These are phyloP conservation scores for Chunga burmeisteri DNA, from an alignment of 2,113 vertebrate species.

Conservation along the genomic window DNA sequence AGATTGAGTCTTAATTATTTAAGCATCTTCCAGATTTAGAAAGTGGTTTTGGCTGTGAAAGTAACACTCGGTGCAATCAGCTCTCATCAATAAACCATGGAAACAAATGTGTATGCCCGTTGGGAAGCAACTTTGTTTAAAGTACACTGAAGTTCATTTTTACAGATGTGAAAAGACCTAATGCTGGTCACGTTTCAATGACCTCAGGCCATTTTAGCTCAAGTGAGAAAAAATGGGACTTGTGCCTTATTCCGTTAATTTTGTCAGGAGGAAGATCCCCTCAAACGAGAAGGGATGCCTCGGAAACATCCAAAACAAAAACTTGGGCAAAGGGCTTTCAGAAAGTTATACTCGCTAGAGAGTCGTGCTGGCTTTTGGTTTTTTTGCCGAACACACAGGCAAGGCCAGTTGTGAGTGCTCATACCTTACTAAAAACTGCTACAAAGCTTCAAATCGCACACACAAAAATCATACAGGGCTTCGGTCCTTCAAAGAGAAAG, in stretches of 20 bases:
- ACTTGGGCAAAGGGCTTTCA: not conserved
- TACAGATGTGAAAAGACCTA: not conserved
- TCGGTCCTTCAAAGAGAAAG: not conserved
- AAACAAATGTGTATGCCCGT: not conserved
- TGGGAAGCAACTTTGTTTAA: slow-evolving; percentile 21
- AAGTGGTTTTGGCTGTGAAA: slow-evolving; percentile 54
- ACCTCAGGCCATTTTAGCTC: not conserved
- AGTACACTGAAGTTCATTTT: not conserved
- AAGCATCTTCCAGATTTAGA: slow-evolving; percentile 51
- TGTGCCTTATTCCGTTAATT: not conserved
- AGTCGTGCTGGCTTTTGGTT: rapidly evolving
- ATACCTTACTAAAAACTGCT: not conserved
- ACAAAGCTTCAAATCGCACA: not conserved
- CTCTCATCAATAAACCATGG: slow-evolving; percentile 54
- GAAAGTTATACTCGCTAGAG: not conserved
- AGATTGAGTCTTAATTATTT: slow-evolving; percentile 57
- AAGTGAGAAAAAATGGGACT: not conserved
- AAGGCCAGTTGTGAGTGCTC: not conserved
- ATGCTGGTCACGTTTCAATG: not conserved
- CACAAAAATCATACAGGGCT: not conserved
- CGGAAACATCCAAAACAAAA: not conserved
- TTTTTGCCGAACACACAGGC: not conserved
- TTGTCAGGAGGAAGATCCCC: not conserved
- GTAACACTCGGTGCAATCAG: not conserved
- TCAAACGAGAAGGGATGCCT: not conserved